phyloP scores from a whole-genome alignment of 2,797 vertebrate genomes.

The Australoheros facetus region DNA sequence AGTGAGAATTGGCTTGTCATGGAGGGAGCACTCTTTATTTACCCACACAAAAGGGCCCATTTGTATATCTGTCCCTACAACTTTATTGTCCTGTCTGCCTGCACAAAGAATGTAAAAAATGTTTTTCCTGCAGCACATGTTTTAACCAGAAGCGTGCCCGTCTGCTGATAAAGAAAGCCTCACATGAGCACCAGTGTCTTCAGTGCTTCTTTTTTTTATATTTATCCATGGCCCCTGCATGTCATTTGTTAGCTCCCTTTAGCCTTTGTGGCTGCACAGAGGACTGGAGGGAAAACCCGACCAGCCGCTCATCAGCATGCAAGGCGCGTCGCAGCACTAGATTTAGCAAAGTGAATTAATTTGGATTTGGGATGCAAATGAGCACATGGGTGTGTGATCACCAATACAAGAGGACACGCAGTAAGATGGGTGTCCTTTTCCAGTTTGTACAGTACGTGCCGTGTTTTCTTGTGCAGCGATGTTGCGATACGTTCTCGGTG shows the following conservation, averaged over 20 bases:
- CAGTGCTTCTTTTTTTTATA: neutral
- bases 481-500: slow-evolving; percentile 29
- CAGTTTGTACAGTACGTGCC: slow-evolving; percentile 47
- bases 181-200: slow-evolving; percentile 4
- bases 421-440: slow-evolving; percentile 66
- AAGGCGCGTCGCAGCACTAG: slow-evolving; percentile 91
- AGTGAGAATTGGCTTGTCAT: slow-evolving; percentile 95
- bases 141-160: slow-evolving; percentile 53
- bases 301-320: slow-evolving; percentile 94
- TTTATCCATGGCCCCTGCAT: slow-evolving; percentile 50
- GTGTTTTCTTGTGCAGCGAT: slow-evolving; percentile 68
- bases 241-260: slow-evolving; percentile 58
- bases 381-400: slow-evolving; percentile 87
- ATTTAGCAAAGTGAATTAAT: slow-evolving; percentile 99
- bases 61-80: slow-evolving; percentile 94
- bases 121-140: slow-evolving; percentile 67
- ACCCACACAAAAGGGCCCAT: slow-evolving; percentile 96
- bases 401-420: slow-evolving; percentile 89
- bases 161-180: slow-evolving; percentile 66
- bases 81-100: slow-evolving; percentile 90
- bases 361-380: slow-evolving; percentile 99
- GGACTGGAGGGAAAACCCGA: slow-evolving; percentile 81
- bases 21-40: slow-evolving; percentile 95
- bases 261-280: slow-evolving; percentile 91
- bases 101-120: slow-evolving; percentile 84